Conservation (phyloP, 2,113 vertebrate species). For the Callipepla californica region DNA sequence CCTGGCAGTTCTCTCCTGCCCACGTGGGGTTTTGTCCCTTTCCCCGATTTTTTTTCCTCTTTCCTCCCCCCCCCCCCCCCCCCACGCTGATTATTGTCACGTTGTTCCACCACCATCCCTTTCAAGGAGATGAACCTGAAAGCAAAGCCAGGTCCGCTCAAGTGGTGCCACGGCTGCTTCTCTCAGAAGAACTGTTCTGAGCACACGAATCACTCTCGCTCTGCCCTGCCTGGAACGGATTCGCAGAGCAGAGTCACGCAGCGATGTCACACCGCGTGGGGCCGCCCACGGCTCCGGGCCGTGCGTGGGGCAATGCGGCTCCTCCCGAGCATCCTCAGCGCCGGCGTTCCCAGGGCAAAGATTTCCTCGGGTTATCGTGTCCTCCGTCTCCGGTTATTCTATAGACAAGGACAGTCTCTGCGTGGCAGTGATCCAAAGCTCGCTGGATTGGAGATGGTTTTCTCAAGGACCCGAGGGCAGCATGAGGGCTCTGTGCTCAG, state of each 20-base stretch:
- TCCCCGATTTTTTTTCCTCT: constrained; percentile 1
- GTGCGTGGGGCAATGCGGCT: background rate
- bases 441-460: background rate
- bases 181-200: background rate
- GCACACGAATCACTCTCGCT: background rate
- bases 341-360: background rate
- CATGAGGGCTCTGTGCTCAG: background rate
- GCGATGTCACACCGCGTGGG: fast-evolving
- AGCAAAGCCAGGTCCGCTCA: constrained; percentile 19
- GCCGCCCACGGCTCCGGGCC: background rate
- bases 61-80: background rate
- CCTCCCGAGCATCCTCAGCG: background rate
- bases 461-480: background rate
- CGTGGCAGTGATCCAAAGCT: background rate
- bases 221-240: background rate
- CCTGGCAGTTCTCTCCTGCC: background rate
- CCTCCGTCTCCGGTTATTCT: background rate
- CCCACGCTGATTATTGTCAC: background rate
- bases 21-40: background rate
- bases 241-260: fast-evolving
- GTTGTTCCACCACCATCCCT: background rate
- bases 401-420: fast-evolving
- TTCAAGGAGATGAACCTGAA: background rate
- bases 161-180: background rate
- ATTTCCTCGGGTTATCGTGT: fast-evolving